phyloP scores from a whole-genome alignment of 2,797 vertebrate genomes.

The Diglossa cyanea region DNA sequence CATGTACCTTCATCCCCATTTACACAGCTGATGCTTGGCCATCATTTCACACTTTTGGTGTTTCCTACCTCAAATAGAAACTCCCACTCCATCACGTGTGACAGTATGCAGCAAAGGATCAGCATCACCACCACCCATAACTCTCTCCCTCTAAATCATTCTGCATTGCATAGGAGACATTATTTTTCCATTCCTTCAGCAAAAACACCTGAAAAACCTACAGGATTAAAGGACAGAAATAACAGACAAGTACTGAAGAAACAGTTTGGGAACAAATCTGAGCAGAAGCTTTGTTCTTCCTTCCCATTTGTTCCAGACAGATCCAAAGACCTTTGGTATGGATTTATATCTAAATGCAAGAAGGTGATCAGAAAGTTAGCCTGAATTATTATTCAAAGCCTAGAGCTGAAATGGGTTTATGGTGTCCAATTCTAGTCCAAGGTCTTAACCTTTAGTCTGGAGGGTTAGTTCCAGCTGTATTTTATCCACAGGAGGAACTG shows the following conservation, averaged over 20 bases:
- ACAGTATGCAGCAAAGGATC: not conserved
- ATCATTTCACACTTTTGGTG: not conserved
- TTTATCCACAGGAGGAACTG: not conserved
- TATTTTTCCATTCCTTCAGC: not conserved
- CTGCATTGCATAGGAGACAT: not conserved
- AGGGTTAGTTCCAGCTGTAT: not conserved
- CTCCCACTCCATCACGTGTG: not conserved
- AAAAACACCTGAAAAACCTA: not conserved
- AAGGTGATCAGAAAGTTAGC: not conserved
- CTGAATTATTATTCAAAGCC: not conserved
- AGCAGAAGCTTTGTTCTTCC: not conserved
- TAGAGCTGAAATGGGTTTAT: not conserved
- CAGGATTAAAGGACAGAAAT: not conserved
- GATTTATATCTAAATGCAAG: not conserved
- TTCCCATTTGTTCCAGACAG: not conserved
- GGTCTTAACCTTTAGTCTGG: not conserved
- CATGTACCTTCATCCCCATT: not conserved
- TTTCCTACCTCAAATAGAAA: not conserved
- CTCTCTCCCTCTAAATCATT: not conserved
- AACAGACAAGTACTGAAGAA: not conserved
- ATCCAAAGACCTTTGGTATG: not conserved
- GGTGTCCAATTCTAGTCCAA: not conserved
- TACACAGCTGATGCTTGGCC: not conserved
- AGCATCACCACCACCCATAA: not conserved
- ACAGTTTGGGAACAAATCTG: not conserved